Conservation (phyloP, 2,113 vertebrate genomes). For the Phalacrocorax carbo region DNA sequence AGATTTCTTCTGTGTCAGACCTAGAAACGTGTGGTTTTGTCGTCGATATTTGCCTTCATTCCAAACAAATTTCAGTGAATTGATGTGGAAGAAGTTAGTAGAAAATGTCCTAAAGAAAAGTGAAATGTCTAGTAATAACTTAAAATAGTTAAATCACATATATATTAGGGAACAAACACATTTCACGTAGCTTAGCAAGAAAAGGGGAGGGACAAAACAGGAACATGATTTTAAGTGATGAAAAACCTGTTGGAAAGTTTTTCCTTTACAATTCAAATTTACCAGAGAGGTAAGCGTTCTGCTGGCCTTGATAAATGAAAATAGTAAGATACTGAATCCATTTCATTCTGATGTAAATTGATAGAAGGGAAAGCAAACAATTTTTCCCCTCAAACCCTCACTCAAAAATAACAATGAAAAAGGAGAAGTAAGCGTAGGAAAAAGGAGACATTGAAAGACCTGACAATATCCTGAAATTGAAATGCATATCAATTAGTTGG, state of each 20-base stretch:
- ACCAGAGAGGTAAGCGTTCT: neutral
- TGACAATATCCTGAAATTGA: neutral
- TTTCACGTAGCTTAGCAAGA: neutral
- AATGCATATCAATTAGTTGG: neutral
- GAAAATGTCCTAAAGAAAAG: neutral
- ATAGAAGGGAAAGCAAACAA: neutral
- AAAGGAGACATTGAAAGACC: neutral
- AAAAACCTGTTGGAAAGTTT: neutral
- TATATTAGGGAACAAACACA: neutral
- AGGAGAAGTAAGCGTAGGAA: neutral
- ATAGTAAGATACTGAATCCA: neutral
- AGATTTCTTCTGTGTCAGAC: neutral
- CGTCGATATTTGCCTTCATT: neutral
- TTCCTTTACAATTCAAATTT: neutral
- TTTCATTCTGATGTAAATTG: neutral
- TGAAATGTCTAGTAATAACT: neutral
- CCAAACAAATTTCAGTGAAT: neutral
- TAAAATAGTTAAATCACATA: neutral
- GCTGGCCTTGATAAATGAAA: neutral
- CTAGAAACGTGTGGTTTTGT: neutral
- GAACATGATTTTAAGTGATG: neutral
- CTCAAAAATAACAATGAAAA: neutral
- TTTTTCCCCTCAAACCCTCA: neutral
- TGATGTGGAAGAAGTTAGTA: neutral
- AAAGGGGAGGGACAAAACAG: rapidly evolving